These are phyloP conservation scores for Pteropus alecto DNA, from an alignment of 2,113 vertebrate genomes.

Conservation along the genomic window DNA sequence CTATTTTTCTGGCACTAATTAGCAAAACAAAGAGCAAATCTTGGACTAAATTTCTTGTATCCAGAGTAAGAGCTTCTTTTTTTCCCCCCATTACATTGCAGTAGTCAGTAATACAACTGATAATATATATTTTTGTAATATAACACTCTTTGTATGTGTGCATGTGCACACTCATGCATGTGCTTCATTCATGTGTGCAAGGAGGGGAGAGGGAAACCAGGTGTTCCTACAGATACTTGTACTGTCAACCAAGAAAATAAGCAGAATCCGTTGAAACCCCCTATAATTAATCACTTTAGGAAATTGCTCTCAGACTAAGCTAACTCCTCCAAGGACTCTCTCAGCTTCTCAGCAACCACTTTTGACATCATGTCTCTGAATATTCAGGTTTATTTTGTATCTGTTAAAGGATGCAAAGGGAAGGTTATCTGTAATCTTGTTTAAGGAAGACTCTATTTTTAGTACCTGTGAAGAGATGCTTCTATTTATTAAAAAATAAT, in stretches of 20 bases:
- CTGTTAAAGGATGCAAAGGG: background rate
- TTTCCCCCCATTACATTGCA: background rate
- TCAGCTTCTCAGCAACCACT: background rate
- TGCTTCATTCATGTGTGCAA: background rate
- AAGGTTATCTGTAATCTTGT: background rate
- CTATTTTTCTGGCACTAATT: background rate
- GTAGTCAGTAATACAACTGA: background rate
- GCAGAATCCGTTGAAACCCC: fast-evolving
- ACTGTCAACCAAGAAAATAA: background rate
- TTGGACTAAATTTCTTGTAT: background rate
- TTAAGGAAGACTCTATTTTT: background rate
- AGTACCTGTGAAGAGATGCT: background rate
- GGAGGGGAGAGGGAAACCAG: too few species aligned
- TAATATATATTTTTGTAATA: background rate
- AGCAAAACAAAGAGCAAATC: background rate
- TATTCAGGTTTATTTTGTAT: background rate
- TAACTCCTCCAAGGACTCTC: background rate
- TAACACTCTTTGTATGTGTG: background rate
- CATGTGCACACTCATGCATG: background rate
- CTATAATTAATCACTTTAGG: background rate
- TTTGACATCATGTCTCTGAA: background rate
- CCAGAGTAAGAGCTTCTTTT: background rate
- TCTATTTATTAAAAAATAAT: background rate
- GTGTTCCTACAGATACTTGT: background rate
- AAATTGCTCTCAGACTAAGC: background rate